Percentiles rank a stretch among this genome's conserved stretches.
phyloP scores from a whole-genome alignment of 2,888 invertebrate species.

The Sarcophaga caerulescens region DNA sequence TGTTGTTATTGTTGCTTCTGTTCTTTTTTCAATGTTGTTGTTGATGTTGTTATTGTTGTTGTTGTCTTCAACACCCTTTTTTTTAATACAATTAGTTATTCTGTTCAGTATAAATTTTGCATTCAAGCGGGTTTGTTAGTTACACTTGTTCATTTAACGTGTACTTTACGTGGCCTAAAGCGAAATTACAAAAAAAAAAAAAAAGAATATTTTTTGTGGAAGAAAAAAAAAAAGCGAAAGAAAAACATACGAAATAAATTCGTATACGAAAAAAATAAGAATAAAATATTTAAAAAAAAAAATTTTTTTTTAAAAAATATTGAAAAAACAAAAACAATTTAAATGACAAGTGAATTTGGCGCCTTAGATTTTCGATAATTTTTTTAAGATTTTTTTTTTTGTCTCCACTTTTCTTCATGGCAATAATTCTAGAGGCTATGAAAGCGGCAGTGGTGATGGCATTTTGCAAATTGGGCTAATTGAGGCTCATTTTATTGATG shows the following conservation, averaged over 20 bases:
- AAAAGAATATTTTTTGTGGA: neutral
- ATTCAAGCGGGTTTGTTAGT: slow-evolving; percentile 65
- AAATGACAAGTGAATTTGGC: slow-evolving; percentile 11
- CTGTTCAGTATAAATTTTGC: slow-evolving; percentile 61
- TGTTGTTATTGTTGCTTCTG: neutral
- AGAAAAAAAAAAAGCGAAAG: neutral
- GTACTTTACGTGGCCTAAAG: slow-evolving; percentile 45
- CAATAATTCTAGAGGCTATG: neutral
- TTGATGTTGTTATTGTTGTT: slow-evolving; percentile 16
- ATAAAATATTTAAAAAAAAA: neutral
- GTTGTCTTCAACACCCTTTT: slow-evolving; percentile 57
- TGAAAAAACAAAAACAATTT: slow-evolving; percentile 12
- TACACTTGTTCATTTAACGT: slow-evolving; percentile 60
- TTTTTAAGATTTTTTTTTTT: neutral
- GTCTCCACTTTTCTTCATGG: neutral
- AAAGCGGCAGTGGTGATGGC: neutral
- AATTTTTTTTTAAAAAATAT: neutral
- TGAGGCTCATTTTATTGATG: neutral
- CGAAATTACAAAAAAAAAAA: slow-evolving; percentile 3
- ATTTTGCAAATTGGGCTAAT: no score
- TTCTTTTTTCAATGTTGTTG: slow-evolving; percentile 12
- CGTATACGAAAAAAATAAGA: neutral
- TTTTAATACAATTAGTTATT: slow-evolving; percentile 68
- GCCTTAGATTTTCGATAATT: slow-evolving; percentile 24
- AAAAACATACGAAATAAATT: no score